These are phyloP conservation scores for Flabesymbios commensalis DNA, from an alignment of 2,888 invertebrate species.

Conservation along the genomic window DNA sequence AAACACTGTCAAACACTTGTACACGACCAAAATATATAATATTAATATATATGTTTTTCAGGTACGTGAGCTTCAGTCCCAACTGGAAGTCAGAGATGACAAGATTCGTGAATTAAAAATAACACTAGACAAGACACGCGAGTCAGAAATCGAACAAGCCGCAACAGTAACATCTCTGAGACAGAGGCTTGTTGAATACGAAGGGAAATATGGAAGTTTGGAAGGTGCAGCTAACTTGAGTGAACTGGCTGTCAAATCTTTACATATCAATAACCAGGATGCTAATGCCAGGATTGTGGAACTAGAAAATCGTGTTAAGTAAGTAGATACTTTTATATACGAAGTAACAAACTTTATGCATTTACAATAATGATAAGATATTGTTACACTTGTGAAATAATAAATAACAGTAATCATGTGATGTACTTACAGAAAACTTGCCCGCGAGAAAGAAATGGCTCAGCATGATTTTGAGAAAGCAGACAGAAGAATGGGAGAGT, in stretches of 20 bases:
- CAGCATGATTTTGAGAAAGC: too few relatives aligned
- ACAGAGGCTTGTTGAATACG: slow-evolving; percentile 49
- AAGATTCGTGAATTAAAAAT: slow-evolving; percentile 51
- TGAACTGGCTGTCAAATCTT: slow-evolving; percentile 50
- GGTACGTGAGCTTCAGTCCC: slow-evolving; percentile 47
- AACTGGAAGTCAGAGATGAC: slow-evolving; percentile 53
- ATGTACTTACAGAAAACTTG: too few relatives aligned
- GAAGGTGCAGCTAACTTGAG: slow-evolving; percentile 50
- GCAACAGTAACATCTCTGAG: slow-evolving; percentile 45
- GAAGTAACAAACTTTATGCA: background rate
- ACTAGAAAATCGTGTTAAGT: slow-evolving; percentile 57
- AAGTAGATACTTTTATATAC: slow-evolving; percentile 1
- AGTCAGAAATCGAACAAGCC: slow-evolving; percentile 48
- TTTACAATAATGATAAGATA: background rate
- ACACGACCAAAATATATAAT: too few relatives aligned
- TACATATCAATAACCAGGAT: slow-evolving; percentile 54
- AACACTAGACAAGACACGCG: slow-evolving; percentile 48
- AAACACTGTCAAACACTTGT: too few relatives aligned
- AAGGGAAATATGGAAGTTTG: slow-evolving; percentile 32
- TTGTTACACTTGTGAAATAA: too few relatives aligned
- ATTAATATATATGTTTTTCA: too few relatives aligned
- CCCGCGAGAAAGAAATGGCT: too few relatives aligned
- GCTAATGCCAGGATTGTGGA: slow-evolving; percentile 53
- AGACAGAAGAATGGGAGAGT: too few relatives aligned
- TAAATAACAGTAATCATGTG: too few relatives aligned